Conservation (phyloP, 2,888 invertebrate genomes). For the Oscheius sp. region DNA sequence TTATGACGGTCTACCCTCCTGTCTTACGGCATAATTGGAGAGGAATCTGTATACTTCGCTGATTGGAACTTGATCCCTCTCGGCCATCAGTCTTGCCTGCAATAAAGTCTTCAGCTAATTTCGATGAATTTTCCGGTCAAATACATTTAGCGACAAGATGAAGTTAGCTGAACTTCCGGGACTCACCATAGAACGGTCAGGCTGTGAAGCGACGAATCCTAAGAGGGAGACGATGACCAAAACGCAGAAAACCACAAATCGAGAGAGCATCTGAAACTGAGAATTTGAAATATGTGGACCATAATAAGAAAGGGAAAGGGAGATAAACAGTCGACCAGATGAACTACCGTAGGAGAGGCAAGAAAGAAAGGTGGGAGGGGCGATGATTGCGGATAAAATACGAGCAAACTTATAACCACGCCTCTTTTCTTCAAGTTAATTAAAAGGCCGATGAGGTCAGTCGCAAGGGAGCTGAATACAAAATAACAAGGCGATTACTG, state of each 20-base stretch:
- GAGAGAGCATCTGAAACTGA: slow-evolving; percentile 28
- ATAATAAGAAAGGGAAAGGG: background rate
- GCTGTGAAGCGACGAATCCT: slow-evolving; percentile 12
- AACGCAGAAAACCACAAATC: slow-evolving; percentile 24
- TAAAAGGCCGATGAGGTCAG: too few species aligned
- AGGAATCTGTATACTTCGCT: slow-evolving; percentile 24
- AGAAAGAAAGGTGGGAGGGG: too few species aligned
- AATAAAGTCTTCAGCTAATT: background rate
- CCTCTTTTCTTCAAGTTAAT: too few species aligned
- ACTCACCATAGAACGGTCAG: slow-evolving; percentile 24
- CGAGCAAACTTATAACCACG: too few species aligned
- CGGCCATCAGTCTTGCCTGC: slow-evolving; percentile 22
- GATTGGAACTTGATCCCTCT: slow-evolving; percentile 18
- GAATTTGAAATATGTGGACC: background rate
- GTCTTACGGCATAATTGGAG: slow-evolving; percentile 4
- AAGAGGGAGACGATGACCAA: slow-evolving; percentile 18
- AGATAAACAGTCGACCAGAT: too few species aligned
- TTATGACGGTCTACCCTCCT: too few species aligned
- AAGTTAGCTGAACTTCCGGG: background rate
- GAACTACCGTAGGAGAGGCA: background rate
- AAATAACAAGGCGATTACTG: too few species aligned
- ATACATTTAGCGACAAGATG: slow-evolving; percentile 3
- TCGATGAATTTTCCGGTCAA: slow-evolving; percentile 5
- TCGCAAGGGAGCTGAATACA: too few species aligned
- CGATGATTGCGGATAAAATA: background rate